A percentile compares a stretch with the other conserved stretches of the same genome.
Conservation (phyloP, 2,797 vertebrate genomes). For the Anguilla obscura region DNA sequence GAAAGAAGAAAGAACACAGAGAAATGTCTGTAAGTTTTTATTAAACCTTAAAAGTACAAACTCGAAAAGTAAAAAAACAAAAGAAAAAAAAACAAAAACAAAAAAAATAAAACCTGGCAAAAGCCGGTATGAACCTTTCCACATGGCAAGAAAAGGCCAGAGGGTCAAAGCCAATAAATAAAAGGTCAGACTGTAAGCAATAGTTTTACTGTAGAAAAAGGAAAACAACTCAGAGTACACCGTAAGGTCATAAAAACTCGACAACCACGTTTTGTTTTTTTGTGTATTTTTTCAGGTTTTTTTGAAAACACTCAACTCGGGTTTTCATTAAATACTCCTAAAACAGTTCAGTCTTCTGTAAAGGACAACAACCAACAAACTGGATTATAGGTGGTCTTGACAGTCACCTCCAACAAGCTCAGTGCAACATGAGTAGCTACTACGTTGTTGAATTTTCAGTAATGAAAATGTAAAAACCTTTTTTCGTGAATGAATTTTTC, state of each 20-base stretch:
- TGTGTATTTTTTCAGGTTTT: slow-evolving; percentile 45
- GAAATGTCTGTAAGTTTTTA: slow-evolving; percentile 88
- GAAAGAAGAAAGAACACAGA: slow-evolving; percentile 67
- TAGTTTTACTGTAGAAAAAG: slow-evolving; percentile 91
- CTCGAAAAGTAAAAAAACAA: slow-evolving; percentile 92
- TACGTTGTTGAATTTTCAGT: slow-evolving; percentile 90
- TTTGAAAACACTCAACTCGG: slow-evolving; percentile 91
- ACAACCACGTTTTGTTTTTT: slow-evolving; percentile 83
- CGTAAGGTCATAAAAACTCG: slow-evolving; percentile 98
- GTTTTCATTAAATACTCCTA: slow-evolving; percentile 97
- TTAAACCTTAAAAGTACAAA: slow-evolving; percentile 99
- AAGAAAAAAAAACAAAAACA: slow-evolving; percentile 84
- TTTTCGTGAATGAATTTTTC: slow-evolving; percentile 84
- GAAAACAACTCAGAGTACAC: slow-evolving; percentile 79
- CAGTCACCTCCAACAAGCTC: slow-evolving; percentile 95
- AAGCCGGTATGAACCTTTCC: slow-evolving; percentile 95
- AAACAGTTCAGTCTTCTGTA: slow-evolving; percentile 97
- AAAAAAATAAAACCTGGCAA: slow-evolving; percentile 92
- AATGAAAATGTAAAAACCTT: slow-evolving; percentile 94
- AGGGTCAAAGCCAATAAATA: slow-evolving; percentile 99
- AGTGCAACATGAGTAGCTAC: slow-evolving; percentile 98
- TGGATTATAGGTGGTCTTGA: slow-evolving; percentile 92
- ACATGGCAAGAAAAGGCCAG: slow-evolving; percentile 81
- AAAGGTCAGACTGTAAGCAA: slow-evolving; percentile 92
- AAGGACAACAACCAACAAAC: slow-evolving; percentile 89